Percentiles rank a stretch among this genome's conserved stretches.
phyloP scores from a whole-genome alignment of 2,113 vertebrate genomes.

The Hippolais icterina region DNA sequence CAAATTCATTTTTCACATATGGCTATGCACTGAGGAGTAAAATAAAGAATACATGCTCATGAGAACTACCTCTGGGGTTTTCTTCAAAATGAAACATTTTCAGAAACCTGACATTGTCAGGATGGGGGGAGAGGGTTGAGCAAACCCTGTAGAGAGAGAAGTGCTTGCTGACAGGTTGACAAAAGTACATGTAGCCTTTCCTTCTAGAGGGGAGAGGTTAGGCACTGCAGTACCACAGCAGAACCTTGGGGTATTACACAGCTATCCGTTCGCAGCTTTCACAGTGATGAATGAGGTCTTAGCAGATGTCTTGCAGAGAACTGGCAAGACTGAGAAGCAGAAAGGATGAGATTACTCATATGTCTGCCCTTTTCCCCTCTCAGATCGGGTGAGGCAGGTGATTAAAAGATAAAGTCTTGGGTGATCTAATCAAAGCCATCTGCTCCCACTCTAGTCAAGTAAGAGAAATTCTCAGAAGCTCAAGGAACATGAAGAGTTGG shows the following conservation, averaged over 20 bases:
- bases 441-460: constrained; percentile 35
- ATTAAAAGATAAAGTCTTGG: constrained; percentile 57
- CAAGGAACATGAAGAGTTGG: neutral
- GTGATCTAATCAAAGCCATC: constrained; percentile 69
- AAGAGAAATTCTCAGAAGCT: constrained; percentile 42
- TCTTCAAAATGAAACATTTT: constrained; percentile 64
- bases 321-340: neutral
- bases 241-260: constrained; percentile 79
- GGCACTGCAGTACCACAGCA: constrained; percentile 44
- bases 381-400: constrained; percentile 45
- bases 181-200: constrained; percentile 81
- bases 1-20: neutral
- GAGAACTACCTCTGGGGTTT: constrained; percentile 16
- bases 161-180: constrained; percentile 89
- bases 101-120: constrained; percentile 40
- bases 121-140: constrained; percentile 23
- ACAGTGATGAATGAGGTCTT: constrained; percentile 78
- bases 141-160: constrained; percentile 63
- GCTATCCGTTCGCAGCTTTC: constrained; percentile 79
- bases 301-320: constrained; percentile 75
- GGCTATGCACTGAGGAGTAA: neutral
- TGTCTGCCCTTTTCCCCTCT: constrained; percentile 45
- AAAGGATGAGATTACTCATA: constrained; percentile 59
- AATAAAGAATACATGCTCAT: neutral
- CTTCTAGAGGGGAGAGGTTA: constrained; percentile 70